A percentile compares a stretch with the other conserved stretches of the same genome.
Conservation (phyloP, 2,113 vertebrate genomes). For the Anthoscopus minutus region DNA sequence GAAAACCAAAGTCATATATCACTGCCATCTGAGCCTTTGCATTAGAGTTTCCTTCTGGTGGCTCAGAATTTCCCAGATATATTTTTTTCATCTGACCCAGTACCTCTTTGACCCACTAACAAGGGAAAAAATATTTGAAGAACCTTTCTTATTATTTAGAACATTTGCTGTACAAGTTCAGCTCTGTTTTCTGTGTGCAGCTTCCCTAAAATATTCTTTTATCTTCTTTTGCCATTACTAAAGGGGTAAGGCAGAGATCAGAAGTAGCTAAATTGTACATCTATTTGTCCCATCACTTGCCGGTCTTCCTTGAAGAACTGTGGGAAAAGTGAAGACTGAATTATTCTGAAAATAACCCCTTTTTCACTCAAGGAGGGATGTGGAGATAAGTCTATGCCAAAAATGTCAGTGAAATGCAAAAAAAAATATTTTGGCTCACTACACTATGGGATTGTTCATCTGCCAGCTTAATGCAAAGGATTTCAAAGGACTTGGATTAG, state of each 20-base stretch:
- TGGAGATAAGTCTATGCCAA: background rate
- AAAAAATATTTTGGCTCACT: background rate
- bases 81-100: background rate
- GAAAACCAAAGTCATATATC: background rate
- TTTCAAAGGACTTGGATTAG: background rate
- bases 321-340: background rate
- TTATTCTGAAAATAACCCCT: background rate
- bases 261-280: background rate
- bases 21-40: background rate
- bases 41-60: background rate
- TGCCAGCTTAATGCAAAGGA: background rate
- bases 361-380: background rate
- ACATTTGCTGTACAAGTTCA: background rate
- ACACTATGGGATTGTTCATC: background rate
- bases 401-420: background rate
- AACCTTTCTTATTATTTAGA: background rate
- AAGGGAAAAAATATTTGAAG: background rate
- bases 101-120: background rate
- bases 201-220: slow-evolving; percentile 5
- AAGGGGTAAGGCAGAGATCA: background rate
- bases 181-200: background rate
- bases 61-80: background rate
- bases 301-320: background rate
- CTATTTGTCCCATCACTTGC: background rate
- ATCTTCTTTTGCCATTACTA: background rate